Percentiles rank a stretch among this genome's conserved stretches.
Conservation (phyloP, 2,888 invertebrate species). For the Phortica magna region DNA sequence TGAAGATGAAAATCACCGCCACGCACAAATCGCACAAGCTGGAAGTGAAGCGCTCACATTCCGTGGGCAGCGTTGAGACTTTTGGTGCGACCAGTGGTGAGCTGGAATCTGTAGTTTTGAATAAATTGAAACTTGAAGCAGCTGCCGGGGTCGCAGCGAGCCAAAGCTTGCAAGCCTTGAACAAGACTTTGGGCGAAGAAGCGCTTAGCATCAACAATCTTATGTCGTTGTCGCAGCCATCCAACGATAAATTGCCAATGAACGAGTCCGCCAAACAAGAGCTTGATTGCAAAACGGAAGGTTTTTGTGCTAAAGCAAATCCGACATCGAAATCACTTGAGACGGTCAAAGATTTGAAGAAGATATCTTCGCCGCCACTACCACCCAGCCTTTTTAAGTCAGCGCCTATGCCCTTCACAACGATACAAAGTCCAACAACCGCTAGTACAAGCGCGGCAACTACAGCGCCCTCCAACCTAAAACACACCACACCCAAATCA, state of each 20-base stretch:
- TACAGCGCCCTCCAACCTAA: not conserved
- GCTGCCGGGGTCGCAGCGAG: conserved; percentile 33
- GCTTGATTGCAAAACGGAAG: conserved; percentile 39
- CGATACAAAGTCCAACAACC: conserved; percentile 39
- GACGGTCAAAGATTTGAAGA: conserved; percentile 60
- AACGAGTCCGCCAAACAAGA: conserved; percentile 36
- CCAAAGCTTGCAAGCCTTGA: conserved; percentile 57
- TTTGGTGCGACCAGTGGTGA: not conserved
- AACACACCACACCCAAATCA: not conserved
- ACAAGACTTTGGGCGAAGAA: conserved; percentile 66
- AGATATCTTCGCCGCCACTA: conserved; percentile 75
- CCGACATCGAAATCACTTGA: conserved; percentile 51
- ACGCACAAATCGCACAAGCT: conserved; percentile 70
- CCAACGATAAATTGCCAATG: not conserved
- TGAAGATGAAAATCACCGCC: conserved; percentile 80
- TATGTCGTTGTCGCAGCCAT: conserved; percentile 42
- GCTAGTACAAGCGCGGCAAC: not conserved
- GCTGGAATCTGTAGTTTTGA: conserved; percentile 37
- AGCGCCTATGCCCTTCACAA: conserved; percentile 64
- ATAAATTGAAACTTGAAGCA: conserved; percentile 49
- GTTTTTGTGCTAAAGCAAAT: conserved; percentile 1
- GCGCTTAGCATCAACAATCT: conserved; percentile 64
- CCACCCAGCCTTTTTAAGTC: conserved; percentile 77
- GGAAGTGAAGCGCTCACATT: conserved; percentile 65
- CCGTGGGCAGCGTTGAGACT: conserved; percentile 53